Conservation (phyloP, 2,888 invertebrate species). For the Perdita meconis region DNA sequence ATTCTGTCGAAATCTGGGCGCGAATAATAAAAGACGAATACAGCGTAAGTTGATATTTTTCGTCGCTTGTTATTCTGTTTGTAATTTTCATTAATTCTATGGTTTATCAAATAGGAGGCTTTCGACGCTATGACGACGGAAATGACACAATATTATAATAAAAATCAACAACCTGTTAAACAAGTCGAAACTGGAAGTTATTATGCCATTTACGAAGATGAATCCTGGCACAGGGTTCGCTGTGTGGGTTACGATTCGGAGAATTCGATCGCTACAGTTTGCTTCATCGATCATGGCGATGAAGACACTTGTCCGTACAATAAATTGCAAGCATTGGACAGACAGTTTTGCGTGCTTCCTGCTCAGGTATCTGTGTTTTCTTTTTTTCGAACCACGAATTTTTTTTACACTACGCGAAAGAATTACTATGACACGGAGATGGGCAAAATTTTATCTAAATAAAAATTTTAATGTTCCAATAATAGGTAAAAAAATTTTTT, state of each 20-base stretch:
- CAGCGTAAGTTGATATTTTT: constrained; percentile 85
- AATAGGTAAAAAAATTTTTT: background rate
- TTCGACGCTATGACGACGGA: constrained; percentile 80
- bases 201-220: constrained; percentile 84
- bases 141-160: constrained; percentile 83
- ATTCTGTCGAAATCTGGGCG: constrained; percentile 88
- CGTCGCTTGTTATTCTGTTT: constrained; percentile 15
- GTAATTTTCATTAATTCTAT: background rate
- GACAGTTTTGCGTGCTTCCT: constrained; percentile 88
- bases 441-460: too few species aligned
- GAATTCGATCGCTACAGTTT: constrained; percentile 78
- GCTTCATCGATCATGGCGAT: constrained; percentile 91
- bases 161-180: constrained; percentile 58
- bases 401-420: too few species aligned
- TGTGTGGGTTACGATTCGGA: constrained; percentile 76
- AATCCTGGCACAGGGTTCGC: constrained; percentile 84
- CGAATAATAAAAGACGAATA: constrained; percentile 88
- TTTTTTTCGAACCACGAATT: too few species aligned
- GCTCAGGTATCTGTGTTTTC: too few species aligned
- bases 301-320: constrained; percentile 86
- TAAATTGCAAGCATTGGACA: constrained; percentile 87
- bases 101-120: constrained; percentile 77
- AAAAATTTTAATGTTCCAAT: too few species aligned
- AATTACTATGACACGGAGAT: too few species aligned
- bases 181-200: constrained; percentile 81